Evolutionary conservation across 2,113 vertebrate species (phyloP).

Genomic region (Grus americana): DNA sequence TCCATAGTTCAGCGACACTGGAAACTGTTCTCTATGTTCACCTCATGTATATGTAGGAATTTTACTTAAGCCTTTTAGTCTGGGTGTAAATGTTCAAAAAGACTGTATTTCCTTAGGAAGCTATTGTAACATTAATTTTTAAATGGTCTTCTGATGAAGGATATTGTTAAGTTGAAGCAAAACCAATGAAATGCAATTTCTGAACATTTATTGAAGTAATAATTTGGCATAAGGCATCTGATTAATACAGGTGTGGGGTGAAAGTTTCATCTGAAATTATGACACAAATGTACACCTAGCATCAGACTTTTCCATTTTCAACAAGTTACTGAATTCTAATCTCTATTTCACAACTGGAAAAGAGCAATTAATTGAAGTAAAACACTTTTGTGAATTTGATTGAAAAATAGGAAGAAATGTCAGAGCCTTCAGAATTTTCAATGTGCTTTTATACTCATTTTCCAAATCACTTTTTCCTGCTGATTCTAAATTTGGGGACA

Average conservation of each 20-base stretch:
- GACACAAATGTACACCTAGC: neutral
- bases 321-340: neutral
- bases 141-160: constrained; percentile 21
- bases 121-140: constrained; percentile 38
- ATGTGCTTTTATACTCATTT: neutral
- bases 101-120: constrained; percentile 41
- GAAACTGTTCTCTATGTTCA: constrained; percentile 34
- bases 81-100: constrained; percentile 55
- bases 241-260: neutral
- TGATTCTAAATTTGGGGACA: neutral
- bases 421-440: neutral
- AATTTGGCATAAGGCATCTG: neutral
- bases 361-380: neutral
- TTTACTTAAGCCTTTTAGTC: constrained; percentile 28
- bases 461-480: neutral
- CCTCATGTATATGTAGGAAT: neutral
- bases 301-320: neutral
- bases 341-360: neutral
- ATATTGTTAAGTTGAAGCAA: constrained; percentile 5
- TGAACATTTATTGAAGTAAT: neutral
- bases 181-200: neutral
- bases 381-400: neutral
- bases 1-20: neutral
- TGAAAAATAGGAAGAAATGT: neutral
- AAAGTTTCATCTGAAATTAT: neutral